Evolutionary conservation across 2,888 invertebrate genomes (phyloP), one percentile per base, ranked within the genome.

Genomic region (Rotaria socialis): DNA sequence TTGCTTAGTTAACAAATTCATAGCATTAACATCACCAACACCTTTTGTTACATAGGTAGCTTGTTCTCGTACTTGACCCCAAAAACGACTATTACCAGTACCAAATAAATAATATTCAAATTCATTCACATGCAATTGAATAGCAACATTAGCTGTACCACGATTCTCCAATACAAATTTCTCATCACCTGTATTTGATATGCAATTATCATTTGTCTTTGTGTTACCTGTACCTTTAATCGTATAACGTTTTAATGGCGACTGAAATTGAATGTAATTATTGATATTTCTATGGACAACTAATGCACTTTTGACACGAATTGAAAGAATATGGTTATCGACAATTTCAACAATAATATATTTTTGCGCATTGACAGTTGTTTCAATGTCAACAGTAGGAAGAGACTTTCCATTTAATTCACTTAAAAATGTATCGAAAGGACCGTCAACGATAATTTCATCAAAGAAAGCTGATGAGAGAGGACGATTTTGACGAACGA

Each of bases 331-430:
- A 80, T 47, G 41, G 22, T 41, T 43, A 24, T 80, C 47, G 22
- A 47, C 47, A 47, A 80, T 47, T 47, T 80, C 75, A 22, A 80
- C 47, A 80, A 80, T 24, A 80, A 80, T 47, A 22, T 80, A 47
- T 2, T 47, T 24, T 80, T 80, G 75, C 43, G 24, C 41, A 22
- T 11, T 1, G 6, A 8, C 24, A 19, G 22, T 5, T 43, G 47
- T n/a, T 75, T 80, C 75, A 24, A 80, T 24, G 43, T 80, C 75
- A 43, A 80, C 75, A 47, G 24, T 24, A 4, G 67, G 14, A 67
- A 4, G 10, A 16, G 75, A 22, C 24, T 24, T 7, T 11, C 43
- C n/a, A 22, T 47, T 47, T 7, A 4, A 24, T n/a, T 80, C 47
- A 22, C 19, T 41, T 22, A 80, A 24, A 47, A 8, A 47, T 24